A percentile compares a stretch with the other conserved stretches of the same genome.
phyloP scores from a whole-genome alignment of 2,797 vertebrate species.

The Gallirallus australis region DNA sequence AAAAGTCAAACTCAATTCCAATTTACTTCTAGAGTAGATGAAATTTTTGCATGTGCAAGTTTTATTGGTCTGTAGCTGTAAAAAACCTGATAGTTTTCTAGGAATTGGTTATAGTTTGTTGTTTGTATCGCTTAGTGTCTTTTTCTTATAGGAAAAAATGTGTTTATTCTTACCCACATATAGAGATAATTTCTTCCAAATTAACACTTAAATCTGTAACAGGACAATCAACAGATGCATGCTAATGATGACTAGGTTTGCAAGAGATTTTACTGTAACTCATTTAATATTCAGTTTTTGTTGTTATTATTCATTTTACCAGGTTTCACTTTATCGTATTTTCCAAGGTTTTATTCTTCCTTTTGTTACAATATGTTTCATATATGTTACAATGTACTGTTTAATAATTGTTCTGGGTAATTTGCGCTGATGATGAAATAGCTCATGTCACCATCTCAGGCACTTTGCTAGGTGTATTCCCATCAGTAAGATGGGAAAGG shows the following conservation, averaged over 20 bases:
- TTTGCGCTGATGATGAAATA: not conserved
- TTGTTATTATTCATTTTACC: not conserved
- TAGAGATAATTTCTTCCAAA: not conserved
- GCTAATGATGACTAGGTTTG: not conserved
- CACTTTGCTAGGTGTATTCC: not conserved
- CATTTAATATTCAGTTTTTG: not conserved
- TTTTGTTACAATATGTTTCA: not conserved
- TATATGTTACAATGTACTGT: not conserved
- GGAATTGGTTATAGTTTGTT: not conserved
- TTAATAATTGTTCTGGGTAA: not conserved
- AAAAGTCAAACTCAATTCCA: slow-evolving; percentile 9
- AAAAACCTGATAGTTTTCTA: not conserved
- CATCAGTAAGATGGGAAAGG: not conserved
- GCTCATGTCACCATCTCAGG: not conserved
- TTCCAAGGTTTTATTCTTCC: not conserved
- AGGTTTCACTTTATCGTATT: not conserved
- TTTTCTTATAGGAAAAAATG: not conserved
- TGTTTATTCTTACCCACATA: not conserved
- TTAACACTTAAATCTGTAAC: not conserved
- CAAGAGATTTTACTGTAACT: not conserved
- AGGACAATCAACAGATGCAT: not conserved
- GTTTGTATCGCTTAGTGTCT: not conserved
- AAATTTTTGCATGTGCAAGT: not conserved
- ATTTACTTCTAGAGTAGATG: not conserved
- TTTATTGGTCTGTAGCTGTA: not conserved